Base-by-base conservation (phyloP, 1,140 invertebrate genomes). In the Drosophila azteca region DNA sequence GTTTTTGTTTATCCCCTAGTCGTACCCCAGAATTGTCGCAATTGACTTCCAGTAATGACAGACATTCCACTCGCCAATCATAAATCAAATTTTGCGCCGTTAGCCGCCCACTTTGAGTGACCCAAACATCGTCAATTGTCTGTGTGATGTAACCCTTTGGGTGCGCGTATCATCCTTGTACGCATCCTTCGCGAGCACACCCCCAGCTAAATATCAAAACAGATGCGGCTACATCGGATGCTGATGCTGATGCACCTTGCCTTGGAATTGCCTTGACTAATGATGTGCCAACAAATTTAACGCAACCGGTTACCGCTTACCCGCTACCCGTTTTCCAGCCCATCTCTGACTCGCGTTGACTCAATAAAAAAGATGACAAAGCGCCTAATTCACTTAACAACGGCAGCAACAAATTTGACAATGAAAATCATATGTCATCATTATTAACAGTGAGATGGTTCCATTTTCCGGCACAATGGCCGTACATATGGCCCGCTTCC, bases 361-460 rank as follows among this genome's bases (percentile, higher is more conserved):
- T 77, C 58, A 43, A 64, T 61, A 78, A 67, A 67, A 75, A 78
- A 78, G 83, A 87, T 90, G 81, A 80, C 82, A 87, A 78, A 80
- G 74, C 74, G 79, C 22, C 68, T 77, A 89, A 90, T 90, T 90
- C 89, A 89, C 89, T 90, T 90, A 91, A 79, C 67, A 64, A 45
- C 43, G 66, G 51, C 44, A 48, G 46, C 61, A 65, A 76, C 81
- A 81, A 90, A 75, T 89, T 89, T 87, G 79, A 90, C 90, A 91
- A 91, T 90, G 90, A 62, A 91, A 91, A 91, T 91, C 90, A 91
- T 91, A 91, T 91, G 90, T 91, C 90, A 91, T 91, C 85, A 91
- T 91, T 91, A 91, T 91, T 90, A 91, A 91, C 90, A 88, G 73
- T 85, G 67, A 90, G 89, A 91, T 91, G 90, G 90, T 84, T 91